Conservation (phyloP, 2,113 vertebrate genomes). For the Alligator sinensis region DNA sequence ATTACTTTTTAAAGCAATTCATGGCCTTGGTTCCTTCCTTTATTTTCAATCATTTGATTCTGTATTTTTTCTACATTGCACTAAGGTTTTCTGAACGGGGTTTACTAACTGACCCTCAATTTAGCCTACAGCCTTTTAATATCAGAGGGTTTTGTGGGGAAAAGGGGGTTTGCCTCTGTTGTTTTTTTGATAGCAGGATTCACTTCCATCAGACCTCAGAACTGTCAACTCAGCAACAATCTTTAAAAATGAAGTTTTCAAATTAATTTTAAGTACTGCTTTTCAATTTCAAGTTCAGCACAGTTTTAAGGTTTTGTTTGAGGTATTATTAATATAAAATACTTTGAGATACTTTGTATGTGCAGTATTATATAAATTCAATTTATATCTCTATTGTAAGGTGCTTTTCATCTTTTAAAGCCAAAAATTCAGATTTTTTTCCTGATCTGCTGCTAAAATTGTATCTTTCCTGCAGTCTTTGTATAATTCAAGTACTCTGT, state of each 20-base stretch:
- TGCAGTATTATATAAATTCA: not conserved
- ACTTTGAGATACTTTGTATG: not conserved
- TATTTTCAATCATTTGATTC: constrained; percentile 47
- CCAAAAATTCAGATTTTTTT: not conserved
- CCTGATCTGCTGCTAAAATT: not conserved
- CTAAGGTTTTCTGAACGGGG: constrained; percentile 7
- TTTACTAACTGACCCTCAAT: constrained; percentile 8
- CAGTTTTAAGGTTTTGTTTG: not conserved
- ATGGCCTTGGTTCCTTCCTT: constrained; percentile 1
- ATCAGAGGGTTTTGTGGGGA: not conserved
- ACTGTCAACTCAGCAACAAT: constrained; percentile 27
- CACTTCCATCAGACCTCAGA: constrained; percentile 35
- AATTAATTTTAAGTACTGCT: constrained; percentile 19
- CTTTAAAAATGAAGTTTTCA: not conserved
- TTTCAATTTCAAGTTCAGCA: constrained; percentile 5
- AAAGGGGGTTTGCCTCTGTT: not conserved
- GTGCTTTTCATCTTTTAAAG: not conserved
- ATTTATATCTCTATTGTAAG: not conserved
- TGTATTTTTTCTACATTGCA: constrained; percentile 16
- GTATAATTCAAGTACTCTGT: not conserved
- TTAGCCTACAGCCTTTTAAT: constrained; percentile 38
- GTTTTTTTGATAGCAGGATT: constrained; percentile 37
- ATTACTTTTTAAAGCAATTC: constrained; percentile 28
- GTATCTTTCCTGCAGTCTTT: not conserved
- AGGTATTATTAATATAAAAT: not conserved